Base-by-base conservation (phyloP, 2,888 invertebrate genomes). In the Mythimna vitellina region DNA sequence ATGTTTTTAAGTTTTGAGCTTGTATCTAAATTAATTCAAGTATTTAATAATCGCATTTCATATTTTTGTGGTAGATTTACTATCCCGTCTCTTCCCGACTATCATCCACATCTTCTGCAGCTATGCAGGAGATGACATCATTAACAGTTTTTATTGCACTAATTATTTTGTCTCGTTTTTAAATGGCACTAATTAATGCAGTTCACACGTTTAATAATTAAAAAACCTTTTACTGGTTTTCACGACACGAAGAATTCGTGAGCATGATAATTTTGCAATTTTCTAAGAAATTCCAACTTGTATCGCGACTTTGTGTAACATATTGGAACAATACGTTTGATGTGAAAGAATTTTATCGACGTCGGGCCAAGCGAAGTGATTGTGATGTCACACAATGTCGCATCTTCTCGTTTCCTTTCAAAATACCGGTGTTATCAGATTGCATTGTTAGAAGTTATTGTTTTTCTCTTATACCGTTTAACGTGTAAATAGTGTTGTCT, bases 131-230 rank as follows among this genome's bases (percentile, higher is more conserved):
- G 72, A 76, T 82, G 82, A 79, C 80, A 85, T 87, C 8, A n/a
- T n/a, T 84, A 85, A 79, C 73, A 82, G 75, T 87, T 88, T 87
- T 90, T 88, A 86, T 83, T 84, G 80, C 77, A 77, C 67, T 85
- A 86, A 89, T 89, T 86, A 89, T 85, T 85, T 84, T 78, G 74
- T 77, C 82, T 82, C 78, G 82, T 82, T 73, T 86, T 88, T 88
- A 85, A 83, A 84, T 76, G 80, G 78, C 67, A 73, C 76, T 89
- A 88, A 89, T 90, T 86, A 89, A 89, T 88, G 86, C 85, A 64
- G 84, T 91, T 90, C 87, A 86, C 89, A 89, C 88, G 85, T 85
- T 83, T 72, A 72, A 85, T 86, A 81, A 79, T 73, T 14, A 58
- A 75, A 82, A 80, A 70, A n/a, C 61, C 67, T 65, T 77, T 77